A percentile compares a stretch with the other conserved stretches of the same genome.
These are phyloP conservation scores for Gandaritis pyraliata DNA, from an alignment of 2,888 invertebrate species.

Conservation along the genomic window DNA sequence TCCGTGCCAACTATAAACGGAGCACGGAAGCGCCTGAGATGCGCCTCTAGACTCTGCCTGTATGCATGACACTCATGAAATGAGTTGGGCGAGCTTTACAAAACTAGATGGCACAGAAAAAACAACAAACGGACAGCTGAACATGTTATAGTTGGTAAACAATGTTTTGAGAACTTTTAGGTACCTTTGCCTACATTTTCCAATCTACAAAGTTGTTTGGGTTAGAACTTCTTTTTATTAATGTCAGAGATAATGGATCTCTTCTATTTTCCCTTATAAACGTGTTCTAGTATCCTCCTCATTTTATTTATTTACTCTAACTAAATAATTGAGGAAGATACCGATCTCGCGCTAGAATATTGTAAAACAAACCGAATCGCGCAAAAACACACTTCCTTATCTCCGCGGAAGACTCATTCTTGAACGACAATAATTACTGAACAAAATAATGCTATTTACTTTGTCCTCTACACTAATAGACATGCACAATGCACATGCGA, in stretches of 20 bases:
- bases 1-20: constrained; percentile 78
- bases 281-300: not conserved
- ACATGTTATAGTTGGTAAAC: not conserved
- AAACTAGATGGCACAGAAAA: not conserved
- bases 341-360: constrained; percentile 46
- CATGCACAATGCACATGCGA: constrained; percentile 21
- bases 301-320: constrained; percentile 3
- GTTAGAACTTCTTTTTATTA: too few species aligned
- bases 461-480: constrained; percentile 19
- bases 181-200: not conserved
- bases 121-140: not conserved
- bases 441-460: constrained; percentile 33
- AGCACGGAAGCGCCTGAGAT: constrained; percentile 69
- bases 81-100: constrained; percentile 7
- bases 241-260: too few species aligned
- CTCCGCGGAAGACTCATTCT: constrained; percentile 62
- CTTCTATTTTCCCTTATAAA: not conserved
- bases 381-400: constrained; percentile 64
- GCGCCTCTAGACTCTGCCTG: constrained; percentile 37
- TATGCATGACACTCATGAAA: constrained; percentile 39
- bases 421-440: constrained; percentile 48
- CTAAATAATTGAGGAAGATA: constrained; percentile 44
- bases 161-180: not conserved
- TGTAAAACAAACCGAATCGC: constrained; percentile 52
- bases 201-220: too few species aligned